Percentiles rank a stretch among this genome's conserved stretches.
phyloP scores from a whole-genome alignment of 2,888 invertebrate genomes.

The Drosophila hamatofila region DNA sequence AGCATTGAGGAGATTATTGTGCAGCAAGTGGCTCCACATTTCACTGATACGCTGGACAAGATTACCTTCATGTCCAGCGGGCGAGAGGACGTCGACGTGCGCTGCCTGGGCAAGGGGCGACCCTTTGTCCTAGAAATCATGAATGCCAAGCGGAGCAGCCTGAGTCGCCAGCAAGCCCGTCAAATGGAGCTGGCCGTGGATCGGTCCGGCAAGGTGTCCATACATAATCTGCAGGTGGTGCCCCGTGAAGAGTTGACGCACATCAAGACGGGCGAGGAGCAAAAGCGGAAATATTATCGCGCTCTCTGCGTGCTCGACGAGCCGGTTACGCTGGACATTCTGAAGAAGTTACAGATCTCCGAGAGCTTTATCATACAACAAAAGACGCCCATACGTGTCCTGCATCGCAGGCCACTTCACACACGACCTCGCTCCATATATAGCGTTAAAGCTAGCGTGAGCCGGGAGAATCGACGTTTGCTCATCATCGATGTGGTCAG shows the following conservation, averaged over 20 bases:
- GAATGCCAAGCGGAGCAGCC: constrained; percentile 87
- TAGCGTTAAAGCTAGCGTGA: constrained; percentile 87
- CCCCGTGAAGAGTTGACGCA: constrained; percentile 88
- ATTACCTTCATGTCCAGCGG: constrained; percentile 96
- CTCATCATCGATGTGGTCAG: constrained; percentile 90
- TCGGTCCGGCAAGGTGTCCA: constrained; percentile 86
- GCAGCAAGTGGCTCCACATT: constrained; percentile 87
- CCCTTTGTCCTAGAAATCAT: constrained; percentile 96
- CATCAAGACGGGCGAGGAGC: constrained; percentile 94
- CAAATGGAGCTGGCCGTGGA: constrained; percentile 87
- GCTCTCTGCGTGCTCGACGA: constrained; percentile 89
- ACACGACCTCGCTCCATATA: constrained; percentile 89
- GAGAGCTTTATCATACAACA: constrained; percentile 89
- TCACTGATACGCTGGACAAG: constrained; percentile 82
- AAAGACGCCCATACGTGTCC: constrained; percentile 95
- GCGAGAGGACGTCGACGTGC: constrained; percentile 98
- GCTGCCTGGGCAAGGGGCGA: constrained; percentile 95
- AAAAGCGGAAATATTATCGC: constrained; percentile 94
- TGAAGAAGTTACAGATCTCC: constrained; percentile 86
- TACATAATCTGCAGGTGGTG: constrained; percentile 89
- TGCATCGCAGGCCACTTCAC: constrained; percentile 93
- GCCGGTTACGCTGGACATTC: constrained; percentile 86
- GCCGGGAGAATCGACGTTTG: constrained; percentile 85
- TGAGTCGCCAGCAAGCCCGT: constrained; percentile 86
- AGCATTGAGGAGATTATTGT: constrained; percentile 96